phyloP scores from a whole-genome alignment of 2,113 vertebrate genomes.

The Lasiurus borealis region DNA sequence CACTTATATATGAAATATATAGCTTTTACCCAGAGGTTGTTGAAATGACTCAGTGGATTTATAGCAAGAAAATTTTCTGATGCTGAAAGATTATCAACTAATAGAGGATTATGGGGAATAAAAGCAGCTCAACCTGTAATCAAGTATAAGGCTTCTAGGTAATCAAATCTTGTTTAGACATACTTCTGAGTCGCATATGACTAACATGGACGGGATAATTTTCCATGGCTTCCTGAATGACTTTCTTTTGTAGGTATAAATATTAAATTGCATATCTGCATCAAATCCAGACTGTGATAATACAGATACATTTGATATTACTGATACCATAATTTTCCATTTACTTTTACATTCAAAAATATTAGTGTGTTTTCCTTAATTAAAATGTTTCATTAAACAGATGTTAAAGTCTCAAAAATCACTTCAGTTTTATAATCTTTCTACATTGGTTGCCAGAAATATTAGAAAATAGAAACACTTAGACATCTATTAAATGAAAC shows the following conservation, averaged over 20 bases:
- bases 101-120: not conserved
- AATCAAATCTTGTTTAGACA: not conserved
- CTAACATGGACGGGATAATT: not conserved
- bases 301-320: constrained; percentile 48
- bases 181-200: accelerated
- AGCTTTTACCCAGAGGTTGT: constrained; percentile 9
- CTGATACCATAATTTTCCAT: constrained; percentile 17
- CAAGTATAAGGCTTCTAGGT: not conserved
- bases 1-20: not conserved
- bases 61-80: not conserved
- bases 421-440: constrained; percentile 71
- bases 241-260: not conserved
- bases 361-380: constrained; percentile 60
- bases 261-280: constrained; percentile 18
- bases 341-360: constrained; percentile 66
- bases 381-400: constrained; percentile 71
- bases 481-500: constrained; percentile 59
- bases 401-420: constrained; percentile 69
- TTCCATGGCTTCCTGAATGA: not conserved
- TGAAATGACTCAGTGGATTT: constrained; percentile 50
- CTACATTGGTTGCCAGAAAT: constrained; percentile 63
- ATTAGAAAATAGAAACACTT: constrained; percentile 64
- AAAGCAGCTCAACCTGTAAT: constrained; percentile 25
- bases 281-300: constrained; percentile 45
- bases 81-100: not conserved